A percentile compares a stretch with the other conserved stretches of the same genome.
phyloP scores from a whole-genome alignment of 2,113 vertebrate species.

The Thoracochromis brauschi region DNA sequence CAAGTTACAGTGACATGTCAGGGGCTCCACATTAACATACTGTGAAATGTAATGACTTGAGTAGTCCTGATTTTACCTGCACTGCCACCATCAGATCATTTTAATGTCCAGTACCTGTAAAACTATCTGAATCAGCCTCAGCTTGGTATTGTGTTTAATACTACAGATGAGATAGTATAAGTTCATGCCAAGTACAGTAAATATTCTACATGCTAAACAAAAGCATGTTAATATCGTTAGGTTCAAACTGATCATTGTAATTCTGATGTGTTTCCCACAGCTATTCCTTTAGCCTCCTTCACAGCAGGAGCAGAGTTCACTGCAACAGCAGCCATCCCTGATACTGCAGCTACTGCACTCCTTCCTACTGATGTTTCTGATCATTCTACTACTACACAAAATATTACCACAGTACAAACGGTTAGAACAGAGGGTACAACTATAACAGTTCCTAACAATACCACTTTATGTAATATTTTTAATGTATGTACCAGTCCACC shows the following conservation, averaged over 20 bases:
- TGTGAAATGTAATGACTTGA: neutral
- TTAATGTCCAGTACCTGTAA: neutral
- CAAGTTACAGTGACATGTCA: neutral
- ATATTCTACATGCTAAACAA: neutral
- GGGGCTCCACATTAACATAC: neutral
- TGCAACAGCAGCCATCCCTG: neutral
- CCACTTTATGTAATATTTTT: neutral
- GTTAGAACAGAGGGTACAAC: neutral
- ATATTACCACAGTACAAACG: neutral
- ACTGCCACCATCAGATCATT: neutral
- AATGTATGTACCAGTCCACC: neutral
- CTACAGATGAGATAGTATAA: neutral
- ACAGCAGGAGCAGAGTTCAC: neutral
- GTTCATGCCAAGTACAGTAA: neutral
- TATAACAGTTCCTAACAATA: neutral
- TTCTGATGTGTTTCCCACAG: neutral
- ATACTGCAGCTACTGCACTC: neutral
- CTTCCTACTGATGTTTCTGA: neutral
- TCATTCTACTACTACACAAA: neutral
- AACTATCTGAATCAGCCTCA: neutral
- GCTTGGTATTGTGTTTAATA: neutral
- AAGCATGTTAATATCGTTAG: neutral
- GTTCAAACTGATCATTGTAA: neutral
- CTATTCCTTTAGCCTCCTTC: neutral
- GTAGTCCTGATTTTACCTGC: neutral